These are phyloP conservation scores for Neopelma chrysocephalum DNA, from an alignment of 2,797 vertebrate species.

Conservation along the genomic window DNA sequence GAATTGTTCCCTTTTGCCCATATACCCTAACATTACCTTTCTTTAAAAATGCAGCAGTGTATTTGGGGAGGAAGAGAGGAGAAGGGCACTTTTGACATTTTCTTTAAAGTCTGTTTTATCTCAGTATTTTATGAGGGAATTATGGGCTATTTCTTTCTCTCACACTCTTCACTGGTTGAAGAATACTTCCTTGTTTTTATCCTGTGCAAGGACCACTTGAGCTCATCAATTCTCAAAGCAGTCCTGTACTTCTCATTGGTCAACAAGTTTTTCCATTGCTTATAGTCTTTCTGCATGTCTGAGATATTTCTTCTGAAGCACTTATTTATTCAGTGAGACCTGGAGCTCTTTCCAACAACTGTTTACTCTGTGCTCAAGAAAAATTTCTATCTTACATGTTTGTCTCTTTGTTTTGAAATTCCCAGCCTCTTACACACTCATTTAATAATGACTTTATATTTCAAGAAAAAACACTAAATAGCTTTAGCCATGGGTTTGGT, in stretches of 20 bases:
- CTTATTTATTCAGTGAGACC: not conserved
- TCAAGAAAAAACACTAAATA: not conserved
- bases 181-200: not conserved
- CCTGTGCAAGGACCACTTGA: not conserved
- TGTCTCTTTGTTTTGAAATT: not conserved
- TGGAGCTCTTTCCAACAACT: not conserved
- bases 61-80: not conserved
- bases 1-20: not conserved
- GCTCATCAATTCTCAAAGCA: not conserved
- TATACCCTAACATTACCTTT: not conserved
- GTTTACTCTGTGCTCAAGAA: not conserved
- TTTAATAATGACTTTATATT: not conserved
- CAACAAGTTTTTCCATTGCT: not conserved
- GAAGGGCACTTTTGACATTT: not conserved
- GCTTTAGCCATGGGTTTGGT: not conserved
- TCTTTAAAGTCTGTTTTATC: not conserved
- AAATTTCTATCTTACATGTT: not conserved
- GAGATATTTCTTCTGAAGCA: not conserved
- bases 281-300: not conserved
- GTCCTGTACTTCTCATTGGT: not conserved
- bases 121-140: not conserved
- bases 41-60: not conserved
- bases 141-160: not conserved
- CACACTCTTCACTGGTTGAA: not conserved
- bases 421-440: not conserved